These are phyloP conservation scores for Pegoplata infirma DNA, from an alignment of 2,888 invertebrate genomes.

Conservation along the genomic window DNA sequence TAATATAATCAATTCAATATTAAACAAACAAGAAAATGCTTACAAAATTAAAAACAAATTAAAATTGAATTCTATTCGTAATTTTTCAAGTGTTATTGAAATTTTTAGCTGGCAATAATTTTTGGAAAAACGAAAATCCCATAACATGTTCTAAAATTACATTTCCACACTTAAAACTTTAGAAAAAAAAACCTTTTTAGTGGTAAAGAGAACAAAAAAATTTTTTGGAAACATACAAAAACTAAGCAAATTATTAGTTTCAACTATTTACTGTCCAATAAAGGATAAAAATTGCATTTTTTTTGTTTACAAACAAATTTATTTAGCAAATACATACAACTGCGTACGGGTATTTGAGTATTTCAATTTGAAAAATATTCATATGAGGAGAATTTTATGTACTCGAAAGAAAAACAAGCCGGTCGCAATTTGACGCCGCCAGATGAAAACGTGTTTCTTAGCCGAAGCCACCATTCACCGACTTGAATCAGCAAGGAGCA, in stretches of 20 bases:
- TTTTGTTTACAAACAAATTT: not conserved
- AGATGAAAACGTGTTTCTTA: no score
- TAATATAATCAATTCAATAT: no score
- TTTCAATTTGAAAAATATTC: no score
- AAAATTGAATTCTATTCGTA: conserved; percentile 26
- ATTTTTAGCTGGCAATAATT: conserved; percentile 30
- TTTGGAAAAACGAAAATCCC: not conserved
- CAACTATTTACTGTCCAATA: not conserved
- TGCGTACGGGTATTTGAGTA: no score
- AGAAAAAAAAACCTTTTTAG: conserved; percentile 26
- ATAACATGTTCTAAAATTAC: conserved; percentile 39
- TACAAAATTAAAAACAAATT: not conserved
- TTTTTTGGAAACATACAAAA: no score
- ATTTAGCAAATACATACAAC: not conserved
- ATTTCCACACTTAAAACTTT: conserved; percentile 27
- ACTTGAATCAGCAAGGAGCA: no score
- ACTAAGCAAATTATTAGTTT: not conserved
- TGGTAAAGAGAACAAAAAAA: no score
- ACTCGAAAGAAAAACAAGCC: no score
- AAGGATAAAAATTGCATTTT: not conserved
- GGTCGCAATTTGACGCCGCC: no score
- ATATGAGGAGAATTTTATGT: no score
- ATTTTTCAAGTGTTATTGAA: conserved; percentile 50
- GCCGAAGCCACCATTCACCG: no score
- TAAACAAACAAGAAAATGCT: conserved; percentile 19